phyloP scores from a whole-genome alignment of 2,888 invertebrate species.

The Augochlorella aurata region DNA sequence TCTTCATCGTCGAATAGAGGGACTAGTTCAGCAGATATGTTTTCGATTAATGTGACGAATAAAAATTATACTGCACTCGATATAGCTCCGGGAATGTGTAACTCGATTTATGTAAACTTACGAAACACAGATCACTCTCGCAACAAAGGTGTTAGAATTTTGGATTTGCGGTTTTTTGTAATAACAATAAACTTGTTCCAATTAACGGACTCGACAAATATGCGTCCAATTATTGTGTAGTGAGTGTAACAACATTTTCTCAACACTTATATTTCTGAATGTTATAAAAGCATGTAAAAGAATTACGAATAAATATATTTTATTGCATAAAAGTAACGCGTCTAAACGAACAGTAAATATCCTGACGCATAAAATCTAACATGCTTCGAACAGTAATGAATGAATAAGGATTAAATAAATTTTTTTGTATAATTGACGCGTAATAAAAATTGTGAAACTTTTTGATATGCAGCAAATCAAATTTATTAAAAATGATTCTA shows the following conservation, averaged over 20 bases:
- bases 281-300: background rate
- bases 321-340: background rate
- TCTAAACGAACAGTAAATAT: background rate
- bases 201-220: background rate
- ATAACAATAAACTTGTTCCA: background rate
- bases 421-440: background rate
- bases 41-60: background rate
- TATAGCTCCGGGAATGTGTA: background rate
- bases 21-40: background rate
- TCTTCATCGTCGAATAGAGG: conserved; percentile 39
- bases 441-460: background rate
- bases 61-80: background rate
- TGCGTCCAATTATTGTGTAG: background rate
- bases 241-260: background rate
- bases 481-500: background rate
- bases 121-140: background rate
- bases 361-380: background rate
- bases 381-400: background rate
- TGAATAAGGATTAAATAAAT: background rate
- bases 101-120: background rate
- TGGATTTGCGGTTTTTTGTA: background rate
- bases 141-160: conserved; percentile 1
- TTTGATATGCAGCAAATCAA: background rate
- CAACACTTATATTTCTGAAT: background rate
- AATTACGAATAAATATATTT: background rate